These are phyloP conservation scores for Borostomias antarcticus DNA, from an alignment of 2,797 vertebrate genomes.

Conservation along the genomic window DNA sequence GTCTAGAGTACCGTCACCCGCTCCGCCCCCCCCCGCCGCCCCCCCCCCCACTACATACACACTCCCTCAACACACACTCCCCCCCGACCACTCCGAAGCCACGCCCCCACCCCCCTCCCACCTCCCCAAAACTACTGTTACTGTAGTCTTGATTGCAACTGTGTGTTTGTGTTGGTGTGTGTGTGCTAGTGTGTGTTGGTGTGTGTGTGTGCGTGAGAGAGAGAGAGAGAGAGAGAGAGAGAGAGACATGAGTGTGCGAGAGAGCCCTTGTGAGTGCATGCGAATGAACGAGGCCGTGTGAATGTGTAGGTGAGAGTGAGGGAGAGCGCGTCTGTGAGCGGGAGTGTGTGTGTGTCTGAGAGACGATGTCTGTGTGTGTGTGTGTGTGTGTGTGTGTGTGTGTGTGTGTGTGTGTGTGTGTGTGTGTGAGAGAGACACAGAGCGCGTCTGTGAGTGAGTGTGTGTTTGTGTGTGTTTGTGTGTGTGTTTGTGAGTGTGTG, in stretches of 20 bases:
- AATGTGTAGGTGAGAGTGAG: background rate
- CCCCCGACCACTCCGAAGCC: background rate
- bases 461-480: no score
- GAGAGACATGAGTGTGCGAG: background rate
- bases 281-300: slow-evolving; percentile 12
- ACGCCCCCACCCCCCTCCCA: background rate
- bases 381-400: slow-evolving; percentile 23
- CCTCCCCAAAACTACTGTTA: background rate
- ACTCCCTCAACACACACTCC: background rate
- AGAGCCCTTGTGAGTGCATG: no score
- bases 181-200: slow-evolving; percentile 6
- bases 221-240: background rate
- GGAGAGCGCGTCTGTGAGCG: slow-evolving; percentile 4
- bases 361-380: slow-evolving; percentile 9
- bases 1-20: background rate
- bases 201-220: slow-evolving; percentile 35
- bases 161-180: slow-evolving; percentile 37
- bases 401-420: slow-evolving; percentile 15
- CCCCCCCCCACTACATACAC: no score
- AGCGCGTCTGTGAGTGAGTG: slow-evolving; percentile 2
- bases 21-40: no score
- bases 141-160: slow-evolving; percentile 33
- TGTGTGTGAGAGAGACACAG: slow-evolving; percentile 20
- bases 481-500: no score
- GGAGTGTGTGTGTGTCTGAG: slow-evolving; percentile 20